Percentiles rank a stretch among this genome's conserved stretches.
Evolutionary conservation across 2,797 vertebrate species (phyloP).

Genomic region (Graptemys geographica): DNA sequence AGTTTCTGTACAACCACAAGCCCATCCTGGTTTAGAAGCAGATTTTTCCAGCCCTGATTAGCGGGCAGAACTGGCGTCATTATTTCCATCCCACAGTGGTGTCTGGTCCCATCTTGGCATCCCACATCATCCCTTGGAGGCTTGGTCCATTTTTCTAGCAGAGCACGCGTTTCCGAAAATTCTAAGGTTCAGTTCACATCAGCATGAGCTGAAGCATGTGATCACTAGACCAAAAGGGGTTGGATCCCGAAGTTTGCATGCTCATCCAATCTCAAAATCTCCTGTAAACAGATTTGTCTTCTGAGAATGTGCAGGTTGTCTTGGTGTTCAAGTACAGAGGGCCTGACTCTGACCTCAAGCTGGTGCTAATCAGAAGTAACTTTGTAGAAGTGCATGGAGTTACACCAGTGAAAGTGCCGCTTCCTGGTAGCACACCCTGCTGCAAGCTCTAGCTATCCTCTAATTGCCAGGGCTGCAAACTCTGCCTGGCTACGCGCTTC

Average conservation of each 20-base stretch:
- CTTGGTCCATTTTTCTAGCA: neutral
- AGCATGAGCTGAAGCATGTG: too few species aligned
- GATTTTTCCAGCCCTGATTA: neutral
- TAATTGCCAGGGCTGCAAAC: too few species aligned
- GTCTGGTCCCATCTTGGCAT: neutral
- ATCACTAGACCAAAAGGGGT: neutral
- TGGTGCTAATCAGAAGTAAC: neutral
- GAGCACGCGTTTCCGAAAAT: neutral
- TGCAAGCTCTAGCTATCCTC: neutral
- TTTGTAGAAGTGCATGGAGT: accelerated
- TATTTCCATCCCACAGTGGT: accelerated
- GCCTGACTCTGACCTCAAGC: neutral
- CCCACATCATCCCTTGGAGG: neutral
- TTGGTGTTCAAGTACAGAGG: neutral
- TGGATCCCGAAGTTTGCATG: neutral
- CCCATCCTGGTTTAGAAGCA: neutral
- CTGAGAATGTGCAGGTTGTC: neutral
- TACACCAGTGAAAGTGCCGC: neutral
- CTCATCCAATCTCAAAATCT: neutral
- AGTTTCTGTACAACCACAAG: neutral
- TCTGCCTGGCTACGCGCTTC: too few species aligned
- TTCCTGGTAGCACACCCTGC: neutral
- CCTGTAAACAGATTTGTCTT: neutral
- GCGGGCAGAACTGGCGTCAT: neutral
- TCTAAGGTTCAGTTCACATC: neutral